phyloP scores from a whole-genome alignment of 2,888 invertebrate genomes.

The Acanthosepion pharaonis region DNA sequence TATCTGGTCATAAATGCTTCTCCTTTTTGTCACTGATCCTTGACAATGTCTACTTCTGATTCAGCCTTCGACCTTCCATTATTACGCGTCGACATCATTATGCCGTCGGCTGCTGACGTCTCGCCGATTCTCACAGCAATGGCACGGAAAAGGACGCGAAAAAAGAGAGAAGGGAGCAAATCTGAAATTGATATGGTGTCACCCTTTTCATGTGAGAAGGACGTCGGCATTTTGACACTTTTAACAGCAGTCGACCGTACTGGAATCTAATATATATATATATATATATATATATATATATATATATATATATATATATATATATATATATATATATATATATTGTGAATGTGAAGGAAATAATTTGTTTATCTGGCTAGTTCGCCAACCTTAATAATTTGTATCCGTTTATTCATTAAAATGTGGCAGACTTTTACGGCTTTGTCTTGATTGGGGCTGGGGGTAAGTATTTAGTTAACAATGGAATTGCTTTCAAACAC shows the following conservation, averaged over 20 bases:
- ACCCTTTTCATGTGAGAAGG: not conserved
- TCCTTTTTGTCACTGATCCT: not conserved
- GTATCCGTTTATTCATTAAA: no score
- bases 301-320: not conserved
- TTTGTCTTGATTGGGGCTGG: no score
- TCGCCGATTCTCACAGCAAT: not conserved
- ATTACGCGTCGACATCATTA: not conserved
- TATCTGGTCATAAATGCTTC: not conserved
- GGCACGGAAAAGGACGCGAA: not conserved
- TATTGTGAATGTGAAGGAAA: no score
- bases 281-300: not conserved
- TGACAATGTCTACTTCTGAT: not conserved
- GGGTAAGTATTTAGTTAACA: no score
- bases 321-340: not conserved
- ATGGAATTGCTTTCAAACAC: no score
- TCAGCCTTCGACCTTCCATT: not conserved
- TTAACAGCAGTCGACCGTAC: not conserved
- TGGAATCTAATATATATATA: not conserved
- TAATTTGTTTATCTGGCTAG: no score
- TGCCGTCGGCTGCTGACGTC: not conserved
- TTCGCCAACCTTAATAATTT: no score
- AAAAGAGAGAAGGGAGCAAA: not conserved
- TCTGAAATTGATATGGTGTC: not conserved
- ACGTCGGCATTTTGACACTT: not conserved
- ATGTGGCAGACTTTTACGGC: no score